Evolutionary conservation across 2,797 vertebrate species (phyloP).

Genomic region (Buphagus erythrorhynchus): DNA sequence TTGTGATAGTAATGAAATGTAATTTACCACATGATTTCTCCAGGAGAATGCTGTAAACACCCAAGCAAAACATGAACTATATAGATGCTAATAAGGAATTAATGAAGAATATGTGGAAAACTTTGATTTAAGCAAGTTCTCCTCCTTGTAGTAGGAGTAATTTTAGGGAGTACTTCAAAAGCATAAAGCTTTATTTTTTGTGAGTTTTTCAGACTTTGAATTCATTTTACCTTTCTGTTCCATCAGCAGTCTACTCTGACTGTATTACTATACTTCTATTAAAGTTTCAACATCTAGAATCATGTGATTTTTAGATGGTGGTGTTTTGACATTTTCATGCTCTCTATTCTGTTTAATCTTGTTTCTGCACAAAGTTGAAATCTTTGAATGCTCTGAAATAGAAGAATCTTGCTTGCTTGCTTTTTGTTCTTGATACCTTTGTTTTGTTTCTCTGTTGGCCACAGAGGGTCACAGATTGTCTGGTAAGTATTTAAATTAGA

Average conservation of each 20-base stretch:
- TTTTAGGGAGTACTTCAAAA: background rate
- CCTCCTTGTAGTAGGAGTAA: background rate
- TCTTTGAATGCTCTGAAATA: background rate
- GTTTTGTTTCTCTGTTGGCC: constrained; percentile 62
- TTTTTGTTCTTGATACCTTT: constrained; percentile 24
- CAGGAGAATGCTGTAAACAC: background rate
- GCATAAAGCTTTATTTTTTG: background rate
- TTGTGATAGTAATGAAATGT: background rate
- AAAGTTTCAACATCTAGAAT: background rate
- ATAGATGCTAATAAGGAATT: background rate
- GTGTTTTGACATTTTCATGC: background rate
- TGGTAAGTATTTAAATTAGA: constrained; percentile 22
- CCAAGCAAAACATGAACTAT: background rate
- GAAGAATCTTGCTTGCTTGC: background rate
- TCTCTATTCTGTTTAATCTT: background rate
- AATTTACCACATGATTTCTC: background rate
- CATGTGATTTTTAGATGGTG: background rate
- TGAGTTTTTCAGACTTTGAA: background rate
- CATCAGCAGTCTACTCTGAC: background rate
- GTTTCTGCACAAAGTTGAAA: background rate
- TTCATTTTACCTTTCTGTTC: background rate
- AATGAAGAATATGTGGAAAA: background rate
- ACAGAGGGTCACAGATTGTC: constrained; percentile 52
- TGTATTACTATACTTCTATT: background rate
- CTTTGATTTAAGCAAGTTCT: background rate